Percentiles rank a stretch among this genome's conserved stretches.
Conservation (phyloP, 1,140 invertebrate species). For the Drosophila oshimai region DNA sequence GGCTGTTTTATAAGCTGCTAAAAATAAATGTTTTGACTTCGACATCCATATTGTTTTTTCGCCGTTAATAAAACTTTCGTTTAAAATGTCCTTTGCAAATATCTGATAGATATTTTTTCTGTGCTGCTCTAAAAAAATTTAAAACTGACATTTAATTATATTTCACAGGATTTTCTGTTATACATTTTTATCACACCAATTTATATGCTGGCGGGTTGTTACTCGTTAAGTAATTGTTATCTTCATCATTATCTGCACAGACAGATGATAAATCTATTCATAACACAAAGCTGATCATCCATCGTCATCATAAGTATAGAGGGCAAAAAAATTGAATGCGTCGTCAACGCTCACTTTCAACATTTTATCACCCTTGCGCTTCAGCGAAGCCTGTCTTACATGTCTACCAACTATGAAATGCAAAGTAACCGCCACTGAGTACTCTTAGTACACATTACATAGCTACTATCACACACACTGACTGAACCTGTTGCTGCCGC, state of each 20-base stretch:
- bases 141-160: constrained; percentile 43
- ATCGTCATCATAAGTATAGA: not conserved
- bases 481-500: constrained; percentile 60
- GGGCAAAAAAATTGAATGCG: constrained; percentile 1
- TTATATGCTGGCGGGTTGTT: constrained; percentile 79
- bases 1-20: constrained; percentile 10
- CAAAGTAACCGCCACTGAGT: constrained; percentile 51
- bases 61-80: constrained; percentile 26
- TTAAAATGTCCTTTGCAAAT: constrained; percentile 31
- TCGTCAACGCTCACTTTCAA: constrained; percentile 29
- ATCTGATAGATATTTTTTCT: constrained; percentile 30
- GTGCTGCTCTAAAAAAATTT: constrained; percentile 58
- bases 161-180: constrained; percentile 50
- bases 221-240: constrained; percentile 51
- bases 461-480: constrained; percentile 64
- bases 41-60: constrained; percentile 23
- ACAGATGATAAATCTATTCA: constrained; percentile 4
- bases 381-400: constrained; percentile 71
- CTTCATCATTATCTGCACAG: constrained; percentile 30
- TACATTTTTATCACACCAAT: constrained; percentile 79
- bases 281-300: constrained; percentile 26
- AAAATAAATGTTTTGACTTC: constrained; percentile 22
- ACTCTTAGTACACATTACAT: constrained; percentile 49
- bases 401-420: constrained; percentile 63
- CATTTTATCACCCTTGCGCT: constrained; percentile 75